phyloP scores from a whole-genome alignment of 2,888 invertebrate genomes.

The Andrena hattorfiana region DNA sequence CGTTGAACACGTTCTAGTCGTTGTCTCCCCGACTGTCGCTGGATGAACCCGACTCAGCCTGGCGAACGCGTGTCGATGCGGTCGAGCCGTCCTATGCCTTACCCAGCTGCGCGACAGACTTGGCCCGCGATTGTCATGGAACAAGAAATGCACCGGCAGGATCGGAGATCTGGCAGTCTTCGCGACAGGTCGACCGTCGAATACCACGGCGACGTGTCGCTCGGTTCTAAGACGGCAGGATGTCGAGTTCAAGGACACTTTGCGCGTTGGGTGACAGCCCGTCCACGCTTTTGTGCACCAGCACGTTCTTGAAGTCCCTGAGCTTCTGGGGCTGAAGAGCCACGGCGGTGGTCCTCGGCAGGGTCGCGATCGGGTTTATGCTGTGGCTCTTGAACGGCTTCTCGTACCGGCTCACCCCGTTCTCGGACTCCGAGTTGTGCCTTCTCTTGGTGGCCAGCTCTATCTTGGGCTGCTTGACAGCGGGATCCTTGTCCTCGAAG shows the following conservation, averaged over 20 bases:
- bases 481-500: constrained; percentile 75
- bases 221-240: constrained; percentile 81
- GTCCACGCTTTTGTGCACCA: constrained; percentile 80
- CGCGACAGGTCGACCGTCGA: no score
- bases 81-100: background rate
- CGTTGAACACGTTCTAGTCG: constrained; percentile 1
- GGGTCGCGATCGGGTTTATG: constrained; percentile 82
- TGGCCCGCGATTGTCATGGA: constrained; percentile 34
- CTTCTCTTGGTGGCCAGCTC: constrained; percentile 74
- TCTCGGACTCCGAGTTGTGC: constrained; percentile 83
- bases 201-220: background rate
- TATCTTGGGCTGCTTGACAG: constrained; percentile 52
- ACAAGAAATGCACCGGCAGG: constrained; percentile 49
- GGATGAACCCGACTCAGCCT: background rate
- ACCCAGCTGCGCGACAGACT: constrained; percentile 17
- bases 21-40: background rate
- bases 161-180: constrained; percentile 24
- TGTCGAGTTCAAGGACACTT: constrained; percentile 82
- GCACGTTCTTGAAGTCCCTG: constrained; percentile 76
- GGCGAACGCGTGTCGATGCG: background rate
- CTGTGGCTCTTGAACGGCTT: constrained; percentile 70
- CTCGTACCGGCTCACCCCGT: constrained; percentile 76
- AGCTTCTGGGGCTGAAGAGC: constrained; percentile 73
- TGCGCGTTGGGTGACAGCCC: constrained; percentile 73
- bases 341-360: constrained; percentile 77